These are phyloP conservation scores for Malthinus seriepunctatus DNA, from an alignment of 2,888 invertebrate genomes.

Conservation along the genomic window DNA sequence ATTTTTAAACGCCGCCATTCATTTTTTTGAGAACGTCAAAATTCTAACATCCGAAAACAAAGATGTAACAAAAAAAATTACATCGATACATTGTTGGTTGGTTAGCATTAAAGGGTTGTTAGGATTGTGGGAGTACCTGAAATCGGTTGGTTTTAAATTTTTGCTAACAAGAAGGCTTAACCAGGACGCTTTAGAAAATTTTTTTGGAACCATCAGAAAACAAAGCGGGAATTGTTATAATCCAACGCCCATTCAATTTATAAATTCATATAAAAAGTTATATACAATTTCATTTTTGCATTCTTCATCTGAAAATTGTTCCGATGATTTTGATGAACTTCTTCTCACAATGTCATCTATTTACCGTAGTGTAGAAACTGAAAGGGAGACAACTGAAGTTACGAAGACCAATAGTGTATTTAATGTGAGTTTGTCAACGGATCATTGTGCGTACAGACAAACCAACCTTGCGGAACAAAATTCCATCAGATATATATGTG, in stretches of 20 bases:
- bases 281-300: constrained; percentile 25
- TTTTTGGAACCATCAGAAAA: constrained; percentile 31
- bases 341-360: too few species aligned
- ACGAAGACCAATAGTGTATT: too few species aligned
- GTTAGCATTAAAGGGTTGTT: constrained; percentile 28
- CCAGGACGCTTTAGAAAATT: constrained; percentile 33
- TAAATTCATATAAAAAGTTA: constrained; percentile 28
- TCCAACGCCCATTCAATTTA: constrained; percentile 33
- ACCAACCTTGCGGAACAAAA: too few species aligned
- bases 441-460: too few species aligned
- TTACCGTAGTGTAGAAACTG: too few species aligned
- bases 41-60: constrained; percentile 16
- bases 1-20: constrained; percentile 28
- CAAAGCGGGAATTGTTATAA: constrained; percentile 30
- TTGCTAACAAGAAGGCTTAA: constrained; percentile 30
- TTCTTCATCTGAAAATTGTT: background rate
- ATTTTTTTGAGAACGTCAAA: constrained; percentile 25
- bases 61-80: constrained; percentile 25
- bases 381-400: too few species aligned
- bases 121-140: constrained; percentile 28
- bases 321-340: background rate
- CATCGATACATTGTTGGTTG: constrained; percentile 24
- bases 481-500: too few species aligned
- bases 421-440: too few species aligned
- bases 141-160: constrained; percentile 24